Conservation (phyloP, 2,888 invertebrate species). For the Cylloceria caligata region DNA sequence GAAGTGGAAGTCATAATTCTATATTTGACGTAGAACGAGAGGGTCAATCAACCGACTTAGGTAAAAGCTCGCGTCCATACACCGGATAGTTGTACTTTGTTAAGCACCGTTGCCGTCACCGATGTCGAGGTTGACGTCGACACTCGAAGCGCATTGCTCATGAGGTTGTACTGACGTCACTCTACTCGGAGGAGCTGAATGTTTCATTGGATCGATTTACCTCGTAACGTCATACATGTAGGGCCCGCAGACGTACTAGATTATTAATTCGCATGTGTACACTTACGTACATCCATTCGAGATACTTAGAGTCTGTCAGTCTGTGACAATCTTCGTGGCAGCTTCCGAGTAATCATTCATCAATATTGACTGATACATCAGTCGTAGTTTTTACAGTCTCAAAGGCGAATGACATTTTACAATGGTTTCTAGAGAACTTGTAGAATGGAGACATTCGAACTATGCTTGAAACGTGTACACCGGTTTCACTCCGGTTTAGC, state of each 20-base stretch:
- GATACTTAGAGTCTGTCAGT: constrained; percentile 13
- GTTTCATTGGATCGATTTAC: constrained; percentile 79
- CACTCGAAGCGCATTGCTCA: constrained; percentile 40
- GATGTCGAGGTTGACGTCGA: constrained; percentile 57
- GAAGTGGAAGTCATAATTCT: background rate
- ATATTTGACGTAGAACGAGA: constrained; percentile 25
- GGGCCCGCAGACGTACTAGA: constrained; percentile 72
- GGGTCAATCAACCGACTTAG: constrained; percentile 38
- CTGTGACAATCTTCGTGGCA: background rate
- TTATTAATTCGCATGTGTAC: constrained; percentile 71
- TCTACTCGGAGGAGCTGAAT: constrained; percentile 70
- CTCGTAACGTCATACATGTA: constrained; percentile 79
- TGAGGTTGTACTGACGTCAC: constrained; percentile 62
- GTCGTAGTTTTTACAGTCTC: constrained; percentile 11
- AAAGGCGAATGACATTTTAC: constrained; percentile 2
- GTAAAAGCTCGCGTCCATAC: constrained; percentile 1
- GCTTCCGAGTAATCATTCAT: background rate
- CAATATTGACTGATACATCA: constrained; percentile 25
- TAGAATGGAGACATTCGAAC: too few species aligned
- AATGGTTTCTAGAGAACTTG: too few species aligned
- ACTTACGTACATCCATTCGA: constrained; percentile 18
- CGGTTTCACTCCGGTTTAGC: background rate
- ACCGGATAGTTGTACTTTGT: background rate
- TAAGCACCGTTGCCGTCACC: constrained; percentile 9
- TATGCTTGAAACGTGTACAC: background rate